Evolutionary conservation across 2,888 invertebrate species (phyloP).

Genomic region (Acrobeloides nanus): DNA sequence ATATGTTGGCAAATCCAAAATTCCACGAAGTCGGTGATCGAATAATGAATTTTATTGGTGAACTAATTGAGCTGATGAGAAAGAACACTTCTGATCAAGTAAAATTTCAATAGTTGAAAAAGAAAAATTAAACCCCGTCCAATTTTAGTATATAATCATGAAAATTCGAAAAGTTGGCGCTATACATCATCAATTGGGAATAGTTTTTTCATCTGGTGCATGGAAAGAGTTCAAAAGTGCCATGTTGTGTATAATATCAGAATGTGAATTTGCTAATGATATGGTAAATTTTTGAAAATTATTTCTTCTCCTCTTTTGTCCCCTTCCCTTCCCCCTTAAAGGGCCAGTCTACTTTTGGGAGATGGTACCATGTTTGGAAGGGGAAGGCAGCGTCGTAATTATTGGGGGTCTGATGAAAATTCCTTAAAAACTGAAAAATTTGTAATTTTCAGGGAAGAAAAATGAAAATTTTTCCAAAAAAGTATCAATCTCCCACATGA

Average conservation of each 20-base stretch:
- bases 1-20: slow-evolving; percentile 16
- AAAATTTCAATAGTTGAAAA: slow-evolving; percentile 7
- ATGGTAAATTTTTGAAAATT: no score
- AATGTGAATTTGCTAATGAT: slow-evolving; percentile 23
- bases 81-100: slow-evolving; percentile 33
- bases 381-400: no score
- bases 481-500: no score
- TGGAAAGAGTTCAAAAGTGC: slow-evolving; percentile 45
- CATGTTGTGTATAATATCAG: slow-evolving; percentile 16
- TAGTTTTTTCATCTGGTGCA: slow-evolving; percentile 33
- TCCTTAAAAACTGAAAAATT: no score
- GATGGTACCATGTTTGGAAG: no score
- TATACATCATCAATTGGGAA: slow-evolving; percentile 38
- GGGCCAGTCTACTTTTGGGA: no score
- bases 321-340: no score
- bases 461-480: no score
- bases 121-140: background rate
- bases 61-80: slow-evolving; percentile 34
- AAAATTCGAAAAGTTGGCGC: slow-evolving; percentile 38
- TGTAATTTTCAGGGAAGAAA: no score
- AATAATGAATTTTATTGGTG: slow-evolving; percentile 37
- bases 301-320: no score
- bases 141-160: slow-evolving; percentile 29
- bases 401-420: no score
- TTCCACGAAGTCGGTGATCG: slow-evolving; percentile 38